Evolutionary conservation across 2,888 invertebrate genomes (phyloP).

Genomic region (Agrenia bidenticulata): DNA sequence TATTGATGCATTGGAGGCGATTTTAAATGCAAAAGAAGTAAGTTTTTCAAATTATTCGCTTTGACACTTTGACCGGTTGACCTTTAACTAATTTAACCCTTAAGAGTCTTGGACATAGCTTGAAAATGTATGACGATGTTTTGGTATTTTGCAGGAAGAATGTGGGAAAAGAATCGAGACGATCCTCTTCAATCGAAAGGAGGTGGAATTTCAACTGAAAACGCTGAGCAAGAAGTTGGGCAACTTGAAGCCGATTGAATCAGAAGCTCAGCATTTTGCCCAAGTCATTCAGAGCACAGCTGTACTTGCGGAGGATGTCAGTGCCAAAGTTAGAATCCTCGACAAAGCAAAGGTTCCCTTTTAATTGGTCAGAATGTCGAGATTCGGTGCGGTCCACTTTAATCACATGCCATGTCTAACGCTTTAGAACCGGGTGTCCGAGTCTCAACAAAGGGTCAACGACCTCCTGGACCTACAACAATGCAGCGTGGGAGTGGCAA

Average conservation of each 20-base stretch:
- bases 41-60: not conserved
- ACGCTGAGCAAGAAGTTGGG: conserved; percentile 78
- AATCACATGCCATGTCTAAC: not conserved
- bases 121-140: no score
- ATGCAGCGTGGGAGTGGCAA: conserved; percentile 95
- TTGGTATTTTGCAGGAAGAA: conserved; percentile 62
- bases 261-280: conserved; percentile 77
- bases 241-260: conserved; percentile 73
- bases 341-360: conserved; percentile 87
- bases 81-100: not conserved
- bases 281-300: conserved; percentile 86
- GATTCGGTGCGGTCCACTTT: no score
- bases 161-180: conserved; percentile 70
- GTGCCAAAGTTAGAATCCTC: conserved; percentile 89
- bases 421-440: conserved; percentile 80
- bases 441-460: conserved; percentile 90
- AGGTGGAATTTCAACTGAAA: conserved; percentile 76
- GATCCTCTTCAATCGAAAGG: conserved; percentile 71
- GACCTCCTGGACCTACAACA: conserved; percentile 91
- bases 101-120: not conserved
- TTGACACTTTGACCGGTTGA: not conserved
- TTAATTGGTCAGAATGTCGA: conserved; percentile 2
- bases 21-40: conserved; percentile 42
- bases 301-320: conserved; percentile 85
- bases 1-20: conserved; percentile 40